Conservation (phyloP, 2,888 invertebrate genomes). For the Brachypalpus laphriformis region DNA sequence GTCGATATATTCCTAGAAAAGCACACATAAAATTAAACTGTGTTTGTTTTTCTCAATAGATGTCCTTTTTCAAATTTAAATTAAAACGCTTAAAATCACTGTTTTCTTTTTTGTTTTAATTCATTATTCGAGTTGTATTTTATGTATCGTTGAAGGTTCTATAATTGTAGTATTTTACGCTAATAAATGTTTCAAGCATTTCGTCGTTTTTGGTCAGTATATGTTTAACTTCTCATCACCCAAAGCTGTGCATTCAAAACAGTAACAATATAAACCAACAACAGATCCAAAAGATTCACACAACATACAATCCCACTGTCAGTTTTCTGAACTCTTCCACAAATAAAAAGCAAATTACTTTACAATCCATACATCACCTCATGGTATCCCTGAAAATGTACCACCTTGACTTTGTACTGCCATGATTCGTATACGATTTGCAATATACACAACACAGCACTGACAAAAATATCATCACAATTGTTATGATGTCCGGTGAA, state of each 20-base stretch:
- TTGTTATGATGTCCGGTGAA: constrained; percentile 54
- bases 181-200: too few relatives aligned
- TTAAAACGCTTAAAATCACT: too few relatives aligned
- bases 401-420: constrained; percentile 66
- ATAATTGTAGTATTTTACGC: too few relatives aligned
- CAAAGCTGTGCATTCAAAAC: not conserved
- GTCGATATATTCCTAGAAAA: too few relatives aligned
- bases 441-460: constrained; percentile 17
- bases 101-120: too few relatives aligned
- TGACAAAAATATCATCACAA: constrained; percentile 32
- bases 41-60: too few relatives aligned
- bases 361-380: constrained; percentile 16
- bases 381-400: constrained; percentile 42
- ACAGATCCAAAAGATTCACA: not conserved
- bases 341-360: not conserved
- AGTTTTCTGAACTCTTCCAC: not conserved
- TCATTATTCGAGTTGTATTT: too few relatives aligned
- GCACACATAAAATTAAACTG: too few relatives aligned
- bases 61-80: too few relatives aligned
- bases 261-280: not conserved
- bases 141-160: too few relatives aligned
- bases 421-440: constrained; percentile 49
- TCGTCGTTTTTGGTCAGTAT: too few relatives aligned
- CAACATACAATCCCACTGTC: not conserved
- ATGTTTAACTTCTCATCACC: too few relatives aligned